Conservation (phyloP, 2,888 invertebrate species). For the Timema podura region DNA sequence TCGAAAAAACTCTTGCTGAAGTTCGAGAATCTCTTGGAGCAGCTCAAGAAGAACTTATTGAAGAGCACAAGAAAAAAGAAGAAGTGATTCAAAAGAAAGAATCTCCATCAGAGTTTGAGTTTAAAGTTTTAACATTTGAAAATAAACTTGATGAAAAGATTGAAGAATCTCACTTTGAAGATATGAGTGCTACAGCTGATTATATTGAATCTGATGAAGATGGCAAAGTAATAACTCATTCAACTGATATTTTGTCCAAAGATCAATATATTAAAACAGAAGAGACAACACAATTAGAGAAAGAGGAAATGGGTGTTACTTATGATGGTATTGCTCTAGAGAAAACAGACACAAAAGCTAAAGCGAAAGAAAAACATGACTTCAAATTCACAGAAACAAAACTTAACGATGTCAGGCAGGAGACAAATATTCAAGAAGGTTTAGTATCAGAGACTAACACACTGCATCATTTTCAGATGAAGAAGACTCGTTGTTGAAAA, state of each 20-base stretch:
- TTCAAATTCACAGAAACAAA: constrained; percentile 24
- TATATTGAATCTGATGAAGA: constrained; percentile 16
- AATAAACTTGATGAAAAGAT: constrained; percentile 35
- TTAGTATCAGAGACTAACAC: constrained; percentile 23
- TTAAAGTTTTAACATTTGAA: constrained; percentile 49
- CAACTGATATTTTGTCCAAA: constrained; percentile 25
- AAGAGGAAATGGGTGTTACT: constrained; percentile 23
- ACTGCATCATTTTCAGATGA: constrained; percentile 27
- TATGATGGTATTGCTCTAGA: constrained; percentile 22
- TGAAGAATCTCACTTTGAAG: constrained; percentile 34
- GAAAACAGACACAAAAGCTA: constrained; percentile 17
- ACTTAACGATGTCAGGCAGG: constrained; percentile 25
- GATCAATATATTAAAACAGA: constrained; percentile 16
- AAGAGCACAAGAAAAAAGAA: constrained; percentile 60
- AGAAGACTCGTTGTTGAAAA: constrained; percentile 25
- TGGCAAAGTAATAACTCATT: constrained; percentile 20
- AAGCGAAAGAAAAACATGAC: constrained; percentile 20
- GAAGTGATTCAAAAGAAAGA: constrained; percentile 53
- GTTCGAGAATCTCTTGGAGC: constrained; percentile 61
- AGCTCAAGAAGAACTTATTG: constrained; percentile 65
- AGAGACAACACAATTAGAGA: constrained; percentile 19
- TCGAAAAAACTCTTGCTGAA: constrained; percentile 37
- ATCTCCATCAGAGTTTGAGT: constrained; percentile 70
- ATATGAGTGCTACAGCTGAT: constrained; percentile 27
- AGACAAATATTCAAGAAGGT: constrained; percentile 18